Percentiles rank a stretch among this genome's conserved stretches.
These are phyloP conservation scores for Helicoverpa assulta DNA, from an alignment of 2,888 invertebrate species.

Conservation along the genomic window DNA sequence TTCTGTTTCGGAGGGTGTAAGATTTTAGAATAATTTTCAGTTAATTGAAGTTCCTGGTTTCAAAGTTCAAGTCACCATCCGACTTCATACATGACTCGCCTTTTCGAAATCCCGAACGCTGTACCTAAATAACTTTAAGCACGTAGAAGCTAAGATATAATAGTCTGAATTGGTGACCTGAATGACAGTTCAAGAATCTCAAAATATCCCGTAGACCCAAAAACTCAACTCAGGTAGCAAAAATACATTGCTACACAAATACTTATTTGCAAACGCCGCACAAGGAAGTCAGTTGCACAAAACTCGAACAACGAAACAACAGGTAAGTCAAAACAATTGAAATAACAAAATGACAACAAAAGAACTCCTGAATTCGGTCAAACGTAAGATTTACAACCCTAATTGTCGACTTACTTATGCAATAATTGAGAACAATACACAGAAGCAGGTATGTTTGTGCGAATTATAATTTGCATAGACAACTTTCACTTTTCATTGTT, in stretches of 20 bases:
- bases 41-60: background rate
- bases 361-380: constrained; percentile 76
- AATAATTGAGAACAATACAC: constrained; percentile 64
- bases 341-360: constrained; percentile 62
- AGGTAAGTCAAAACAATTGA: constrained; percentile 77
- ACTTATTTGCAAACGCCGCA: background rate
- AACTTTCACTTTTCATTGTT: constrained; percentile 87
- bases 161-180: too few relatives aligned
- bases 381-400: constrained; percentile 78
- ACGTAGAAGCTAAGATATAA: too few relatives aligned
- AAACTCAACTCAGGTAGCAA: background rate
- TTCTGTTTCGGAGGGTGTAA: constrained; percentile 70
- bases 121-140: too few relatives aligned
- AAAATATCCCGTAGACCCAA: background rate
- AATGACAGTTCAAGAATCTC: too few relatives aligned
- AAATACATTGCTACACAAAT: constrained; percentile 10
- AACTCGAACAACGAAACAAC: constrained; percentile 45
- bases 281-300: constrained; percentile 38
- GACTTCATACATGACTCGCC: too few relatives aligned
- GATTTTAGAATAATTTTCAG: constrained; percentile 34
- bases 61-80: background rate
- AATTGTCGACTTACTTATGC: constrained; percentile 79
- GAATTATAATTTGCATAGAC: constrained; percentile 80
- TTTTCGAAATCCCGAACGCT: background rate
- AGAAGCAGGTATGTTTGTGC: constrained; percentile 78